Evolutionary conservation across 2,888 invertebrate species (phyloP), one percentile per base, ranked within the genome.

Genomic region (Hemicrepidius hirtus): DNA sequence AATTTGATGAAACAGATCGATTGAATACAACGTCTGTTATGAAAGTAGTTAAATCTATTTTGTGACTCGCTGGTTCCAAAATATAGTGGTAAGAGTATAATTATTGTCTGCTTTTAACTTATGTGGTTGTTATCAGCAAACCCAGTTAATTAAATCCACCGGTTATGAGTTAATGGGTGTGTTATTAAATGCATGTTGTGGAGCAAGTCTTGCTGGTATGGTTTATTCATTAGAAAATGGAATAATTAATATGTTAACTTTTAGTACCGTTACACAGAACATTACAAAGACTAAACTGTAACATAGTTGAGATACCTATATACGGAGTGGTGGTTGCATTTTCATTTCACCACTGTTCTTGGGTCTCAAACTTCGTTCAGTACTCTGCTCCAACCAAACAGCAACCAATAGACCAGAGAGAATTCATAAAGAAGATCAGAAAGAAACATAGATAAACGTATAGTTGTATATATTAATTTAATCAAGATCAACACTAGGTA

Each of bases 71-170:
- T 49, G 20, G 40, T 13, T 40, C 46, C 16, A 7, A 18, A 46
- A 46, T 10, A 28, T 13, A 18, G 20, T 53, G 24, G 18, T 53
- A 18, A 28, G 13, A 21, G 49, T 53, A 28, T 53, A 53, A 53
- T 53, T 53, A 53, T 53, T 16, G 16, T 44, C n/a, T 9, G 46
- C 46, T 18, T 1, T 40, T 40, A 46, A 9, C 20, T 46, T 46
- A 53, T 13, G 1, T 16, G 2, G 28, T 18, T 53, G 53, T 53
- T 53, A 28, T 53, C 24, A 53, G 1, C 28, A 53, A 53, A 53
- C 28, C 20, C 53, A 53, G 21, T 53, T 53, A 53, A 53, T 53
- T 53, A 53, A 53, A 28, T 7, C 20, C 24, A 24, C 10, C n/a
- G n/a, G 10, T 7, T 28, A 28, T 12, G 9, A 20, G 20, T 21